Evolutionary conservation across 35 echinoderm and acorn worm genomes (phyloP).

Genomic region (Lytechinus pictus): DNA sequence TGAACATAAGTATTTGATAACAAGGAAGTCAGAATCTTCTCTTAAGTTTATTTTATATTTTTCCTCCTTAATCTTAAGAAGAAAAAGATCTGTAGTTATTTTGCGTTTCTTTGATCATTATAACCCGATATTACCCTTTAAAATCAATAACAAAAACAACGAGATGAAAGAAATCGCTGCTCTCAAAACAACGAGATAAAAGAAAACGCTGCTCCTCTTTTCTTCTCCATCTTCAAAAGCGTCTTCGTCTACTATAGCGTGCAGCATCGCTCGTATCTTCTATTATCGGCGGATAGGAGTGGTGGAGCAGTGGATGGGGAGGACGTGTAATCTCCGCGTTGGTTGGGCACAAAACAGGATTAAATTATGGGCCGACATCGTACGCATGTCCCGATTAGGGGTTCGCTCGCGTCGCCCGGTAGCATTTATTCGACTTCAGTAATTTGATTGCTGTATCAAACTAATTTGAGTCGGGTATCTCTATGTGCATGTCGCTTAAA

Average conservation of each 20-base stretch:
- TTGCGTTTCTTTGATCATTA: not conserved
- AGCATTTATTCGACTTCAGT: constrained; percentile 39
- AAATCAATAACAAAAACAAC: not conserved
- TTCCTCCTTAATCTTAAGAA: too few relatives aligned
- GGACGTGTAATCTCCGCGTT: not conserved
- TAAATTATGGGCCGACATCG: constrained; percentile 46
- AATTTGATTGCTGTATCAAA: constrained; percentile 46
- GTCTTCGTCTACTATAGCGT: not conserved
- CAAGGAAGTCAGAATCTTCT: too few relatives aligned
- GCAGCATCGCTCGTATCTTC: not conserved
- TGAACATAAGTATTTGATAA: too few relatives aligned
- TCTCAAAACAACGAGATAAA: not conserved
- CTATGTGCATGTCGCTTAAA: constrained; percentile 32
- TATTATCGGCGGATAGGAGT: not conserved
- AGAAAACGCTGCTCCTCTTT: not conserved
- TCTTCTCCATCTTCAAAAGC: not conserved
- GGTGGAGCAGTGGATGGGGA: not conserved
- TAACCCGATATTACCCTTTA: not conserved
- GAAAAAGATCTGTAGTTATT: too few relatives aligned
- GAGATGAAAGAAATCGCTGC: not conserved
- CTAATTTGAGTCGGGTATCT: constrained; percentile 40
- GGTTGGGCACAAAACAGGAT: constrained; percentile 42
- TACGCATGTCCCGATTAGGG: not conserved
- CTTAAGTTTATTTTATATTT: too few relatives aligned
- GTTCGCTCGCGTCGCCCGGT: constrained; percentile 20